Conservation (phyloP, 2,797 vertebrate species). For the Miichthys miiuy region DNA sequence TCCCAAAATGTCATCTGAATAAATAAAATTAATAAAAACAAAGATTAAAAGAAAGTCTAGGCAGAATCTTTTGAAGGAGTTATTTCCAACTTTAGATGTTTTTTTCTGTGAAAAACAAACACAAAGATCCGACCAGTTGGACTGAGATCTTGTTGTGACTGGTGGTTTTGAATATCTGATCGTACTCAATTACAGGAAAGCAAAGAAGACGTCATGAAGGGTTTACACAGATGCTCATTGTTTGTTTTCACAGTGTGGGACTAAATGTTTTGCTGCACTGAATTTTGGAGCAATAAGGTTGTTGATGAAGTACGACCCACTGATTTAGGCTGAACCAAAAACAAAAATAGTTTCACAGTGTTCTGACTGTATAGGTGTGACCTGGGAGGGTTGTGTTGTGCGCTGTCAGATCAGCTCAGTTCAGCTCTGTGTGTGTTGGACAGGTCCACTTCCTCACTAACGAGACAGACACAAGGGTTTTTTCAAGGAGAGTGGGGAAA, state of each 20-base stretch:
- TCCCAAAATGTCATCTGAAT: not conserved
- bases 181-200: constrained; percentile 17
- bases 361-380: constrained; percentile 39
- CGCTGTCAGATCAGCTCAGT: constrained; percentile 58
- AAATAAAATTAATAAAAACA: too few relatives aligned
- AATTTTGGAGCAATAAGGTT: not conserved
- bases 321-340: not conserved
- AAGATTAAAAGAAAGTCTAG: too few relatives aligned
- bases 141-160: constrained; percentile 2
- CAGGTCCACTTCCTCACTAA: constrained; percentile 65
- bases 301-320: constrained; percentile 1
- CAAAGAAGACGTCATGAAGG: not conserved
- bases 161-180: constrained; percentile 21
- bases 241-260: constrained; percentile 21
- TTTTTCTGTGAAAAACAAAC: not conserved
- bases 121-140: constrained; percentile 4
- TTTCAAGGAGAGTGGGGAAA: constrained; percentile 51
- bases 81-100: constrained; percentile 6
- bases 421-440: constrained; percentile 72
- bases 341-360: not conserved
- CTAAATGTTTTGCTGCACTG: not conserved
- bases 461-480: constrained; percentile 43
- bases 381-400: constrained; percentile 37
- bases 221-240: constrained; percentile 27
- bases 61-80: not conserved